A percentile compares a stretch with the other conserved stretches of the same genome.
Evolutionary conservation across 2,113 vertebrate genomes (phyloP).

Genomic region (Alligator sinensis): DNA sequence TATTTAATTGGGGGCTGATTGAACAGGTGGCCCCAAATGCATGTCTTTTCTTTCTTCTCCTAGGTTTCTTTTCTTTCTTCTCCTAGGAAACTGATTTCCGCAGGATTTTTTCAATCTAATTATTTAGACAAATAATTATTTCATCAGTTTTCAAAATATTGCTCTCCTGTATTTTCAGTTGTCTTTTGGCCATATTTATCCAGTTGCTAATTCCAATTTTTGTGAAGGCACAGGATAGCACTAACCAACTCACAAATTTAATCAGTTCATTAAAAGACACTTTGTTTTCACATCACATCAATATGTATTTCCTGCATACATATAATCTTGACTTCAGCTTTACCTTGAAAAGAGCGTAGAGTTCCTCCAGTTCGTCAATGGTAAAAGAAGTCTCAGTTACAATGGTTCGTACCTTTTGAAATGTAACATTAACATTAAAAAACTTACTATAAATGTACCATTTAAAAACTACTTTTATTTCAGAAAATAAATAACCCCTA

Average conservation of each 20-base stretch:
- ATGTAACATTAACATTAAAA: slow-evolving; percentile 9
- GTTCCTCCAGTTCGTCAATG: slow-evolving; percentile 94
- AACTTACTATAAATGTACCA: neutral
- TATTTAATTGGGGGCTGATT: neutral
- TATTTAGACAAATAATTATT: neutral
- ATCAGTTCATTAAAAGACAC: neutral
- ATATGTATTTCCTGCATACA: neutral
- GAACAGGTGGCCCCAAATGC: neutral
- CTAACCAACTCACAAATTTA: neutral
- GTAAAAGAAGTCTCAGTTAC: slow-evolving; percentile 95
- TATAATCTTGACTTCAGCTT: neutral
- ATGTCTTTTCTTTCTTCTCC: neutral
- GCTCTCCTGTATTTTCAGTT: neutral
- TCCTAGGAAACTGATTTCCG: neutral
- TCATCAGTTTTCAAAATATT: neutral
- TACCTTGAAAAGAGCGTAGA: slow-evolving; percentile 97
- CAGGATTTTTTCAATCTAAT: neutral
- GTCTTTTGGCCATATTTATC: neutral
- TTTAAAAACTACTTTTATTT: neutral
- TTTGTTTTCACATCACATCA: neutral
- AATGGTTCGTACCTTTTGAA: slow-evolving; percentile 91
- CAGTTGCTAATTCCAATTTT: neutral
- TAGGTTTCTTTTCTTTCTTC: neutral
- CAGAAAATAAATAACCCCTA: neutral
- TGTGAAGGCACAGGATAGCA: rapidly evolving